These are phyloP conservation scores for Thaumetopoea pityocampa DNA, from an alignment of 1,140 invertebrate species.

Conservation along the genomic window DNA sequence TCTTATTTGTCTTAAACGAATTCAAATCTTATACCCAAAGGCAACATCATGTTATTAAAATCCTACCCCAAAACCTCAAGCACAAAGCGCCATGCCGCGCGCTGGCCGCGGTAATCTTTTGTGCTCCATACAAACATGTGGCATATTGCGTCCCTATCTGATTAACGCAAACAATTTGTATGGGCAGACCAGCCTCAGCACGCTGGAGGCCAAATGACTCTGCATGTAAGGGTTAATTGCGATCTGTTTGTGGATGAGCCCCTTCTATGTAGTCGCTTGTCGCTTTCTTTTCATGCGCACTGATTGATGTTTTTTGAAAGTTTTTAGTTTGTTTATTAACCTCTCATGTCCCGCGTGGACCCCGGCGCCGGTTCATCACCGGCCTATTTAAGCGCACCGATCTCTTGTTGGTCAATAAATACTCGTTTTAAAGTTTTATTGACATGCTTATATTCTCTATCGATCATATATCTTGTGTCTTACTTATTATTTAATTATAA, in stretches of 20 bases:
- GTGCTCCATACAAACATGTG: constrained; percentile 44
- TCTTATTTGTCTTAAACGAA: no score
- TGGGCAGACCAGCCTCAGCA: constrained; percentile 16
- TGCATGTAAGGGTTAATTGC: constrained; percentile 45
- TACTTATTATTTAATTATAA: background rate
- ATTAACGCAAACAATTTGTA: constrained; percentile 55
- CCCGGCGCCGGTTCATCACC: no score
- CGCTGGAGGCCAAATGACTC: constrained; percentile 35
- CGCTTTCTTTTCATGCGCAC: no score
- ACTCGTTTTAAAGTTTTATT: no score
- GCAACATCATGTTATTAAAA: no score
- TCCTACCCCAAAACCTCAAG: constrained; percentile 8
- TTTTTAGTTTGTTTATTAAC: background rate
- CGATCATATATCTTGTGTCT: no score
- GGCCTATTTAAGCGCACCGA: no score
- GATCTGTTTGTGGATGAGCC: constrained; percentile 37
- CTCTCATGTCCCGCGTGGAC: no score
- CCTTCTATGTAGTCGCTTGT: constrained; percentile 28
- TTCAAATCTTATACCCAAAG: no score
- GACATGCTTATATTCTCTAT: no score
- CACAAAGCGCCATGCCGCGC: constrained; percentile 14
- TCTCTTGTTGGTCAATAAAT: no score
- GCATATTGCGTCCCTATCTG: constrained; percentile 57
- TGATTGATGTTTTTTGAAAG: background rate
- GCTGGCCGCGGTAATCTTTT: constrained; percentile 36